Percentiles rank a stretch among this genome's conserved stretches.
Conservation (phyloP, 1,140 invertebrate genomes). For the Cecropterus lyciades region DNA sequence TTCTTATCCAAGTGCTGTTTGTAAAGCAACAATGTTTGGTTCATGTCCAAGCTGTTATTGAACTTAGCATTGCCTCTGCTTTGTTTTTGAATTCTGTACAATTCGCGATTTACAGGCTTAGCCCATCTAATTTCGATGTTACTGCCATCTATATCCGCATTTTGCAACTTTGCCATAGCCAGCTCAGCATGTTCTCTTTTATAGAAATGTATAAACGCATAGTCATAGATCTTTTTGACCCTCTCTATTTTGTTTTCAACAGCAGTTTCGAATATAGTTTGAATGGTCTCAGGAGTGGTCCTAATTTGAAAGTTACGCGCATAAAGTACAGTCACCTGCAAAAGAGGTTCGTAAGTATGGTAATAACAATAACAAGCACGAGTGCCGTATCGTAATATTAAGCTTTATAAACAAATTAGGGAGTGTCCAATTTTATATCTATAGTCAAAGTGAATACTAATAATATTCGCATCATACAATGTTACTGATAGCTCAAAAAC, state of each 20-base stretch:
- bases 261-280: constrained; percentile 60
- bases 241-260: constrained; percentile 64
- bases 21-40: constrained; percentile 73
- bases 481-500: too few relatives aligned
- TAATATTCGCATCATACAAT: too few relatives aligned
- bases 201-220: constrained; percentile 83
- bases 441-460: constrained; percentile 40
- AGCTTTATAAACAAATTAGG: constrained; percentile 31
- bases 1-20: constrained; percentile 73
- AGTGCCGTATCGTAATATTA: background rate
- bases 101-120: constrained; percentile 71
- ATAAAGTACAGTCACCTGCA: constrained; percentile 83
- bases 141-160: constrained; percentile 70
- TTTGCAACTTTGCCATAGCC: constrained; percentile 72
- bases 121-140: constrained; percentile 72
- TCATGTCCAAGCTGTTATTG: constrained; percentile 65
- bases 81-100: constrained; percentile 71
- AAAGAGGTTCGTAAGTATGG: constrained; percentile 38
- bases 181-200: constrained; percentile 75
- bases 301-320: constrained; percentile 70
- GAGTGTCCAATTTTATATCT: background rate
- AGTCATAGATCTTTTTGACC: constrained; percentile 83
- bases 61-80: constrained; percentile 78
- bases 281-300: constrained; percentile 63
- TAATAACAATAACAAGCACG: constrained; percentile 12